Conservation (phyloP, 2,113 vertebrate species). For the Larimichthys polyactis region DNA sequence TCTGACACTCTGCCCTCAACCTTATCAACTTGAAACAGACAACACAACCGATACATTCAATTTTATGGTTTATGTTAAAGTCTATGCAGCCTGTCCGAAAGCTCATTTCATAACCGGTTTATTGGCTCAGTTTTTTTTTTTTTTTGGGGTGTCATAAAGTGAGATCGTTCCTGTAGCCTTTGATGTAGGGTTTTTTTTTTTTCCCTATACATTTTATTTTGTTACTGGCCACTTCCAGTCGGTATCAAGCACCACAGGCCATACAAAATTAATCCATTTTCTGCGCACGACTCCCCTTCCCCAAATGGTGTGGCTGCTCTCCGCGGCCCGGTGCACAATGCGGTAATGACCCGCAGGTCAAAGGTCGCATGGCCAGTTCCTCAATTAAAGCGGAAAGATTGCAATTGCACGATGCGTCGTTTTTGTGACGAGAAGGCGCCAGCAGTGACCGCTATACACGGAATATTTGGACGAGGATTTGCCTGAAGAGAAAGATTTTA, state of each 20-base stretch:
- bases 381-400: conserved; percentile 82
- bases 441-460: conserved; percentile 56
- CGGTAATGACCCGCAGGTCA: conserved; percentile 82
- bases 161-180: conserved; percentile 9
- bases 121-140: conserved; percentile 45
- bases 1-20: conserved; percentile 36
- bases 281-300: conserved; percentile 58
- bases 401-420: conserved; percentile 71
- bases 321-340: conserved; percentile 74
- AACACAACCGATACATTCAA: conserved; percentile 36
- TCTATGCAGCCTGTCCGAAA: conserved; percentile 25
- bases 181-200: conserved; percentile 37
- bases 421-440: conserved; percentile 59
- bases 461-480: conserved; percentile 41
- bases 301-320: conserved; percentile 70
- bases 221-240: conserved; percentile 44
- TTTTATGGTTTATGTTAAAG: conserved; percentile 69
- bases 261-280: conserved; percentile 74
- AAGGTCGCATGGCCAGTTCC: conserved; percentile 81
- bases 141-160: background rate
- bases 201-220: conserved; percentile 18
- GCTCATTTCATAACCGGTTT: conserved; percentile 52
- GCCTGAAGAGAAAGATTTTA: background rate
- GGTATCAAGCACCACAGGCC: conserved; percentile 59
- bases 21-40: conserved; percentile 75